Base-by-base conservation (phyloP, 2,888 invertebrate genomes). In the Halictus ligatus region DNA sequence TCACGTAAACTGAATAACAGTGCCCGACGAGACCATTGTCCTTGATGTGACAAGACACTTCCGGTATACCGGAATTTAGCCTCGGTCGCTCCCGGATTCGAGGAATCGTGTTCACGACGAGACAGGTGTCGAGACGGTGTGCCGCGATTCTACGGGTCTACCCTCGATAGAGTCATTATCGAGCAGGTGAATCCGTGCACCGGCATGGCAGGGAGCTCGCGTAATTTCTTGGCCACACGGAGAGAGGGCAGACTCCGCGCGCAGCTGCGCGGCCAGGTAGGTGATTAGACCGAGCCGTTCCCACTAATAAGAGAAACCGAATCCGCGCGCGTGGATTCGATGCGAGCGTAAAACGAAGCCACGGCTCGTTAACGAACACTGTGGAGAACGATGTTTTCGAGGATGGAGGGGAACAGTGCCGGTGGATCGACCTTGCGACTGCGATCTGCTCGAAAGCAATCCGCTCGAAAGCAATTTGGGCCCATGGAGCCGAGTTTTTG, bases 91-190 rank as follows among this genome's bases (percentile, higher is more conserved):
- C 6, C 0, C 10, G n/a, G 50, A 73, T 48, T 35, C 54, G 50
- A 48, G 81, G 73, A 40, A 72, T 80, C 81, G 21, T 78, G 80
- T 72, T 75, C 83, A 73, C 75, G 76, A 2, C 58, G 72, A 85
- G 89, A 90, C 92, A 92, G 92, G 92, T 92, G 92, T 77, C 79
- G 83, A 82, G 78, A 58, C 43, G 71, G 67, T 35, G 67, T 15
- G 43, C 64, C 69, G 60, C 73, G 80, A 84, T 71, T 74, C 10
- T 72, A 54, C 64, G 77, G 50, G 46, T 8, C 72, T 77, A 85
- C 76, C 72, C 81, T 87, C 85, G 89, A 92, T 92, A 92, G 92
- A 92, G 92, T 92, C 92, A 92, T 92, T 92, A 92, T 81, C 89
- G 82, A 80, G 92, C 92, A 92, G 92, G 92, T 92, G 92, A 92